Base-by-base conservation (phyloP, 2,797 vertebrate genomes). In the Ctenochaetus hawaiiensis region DNA sequence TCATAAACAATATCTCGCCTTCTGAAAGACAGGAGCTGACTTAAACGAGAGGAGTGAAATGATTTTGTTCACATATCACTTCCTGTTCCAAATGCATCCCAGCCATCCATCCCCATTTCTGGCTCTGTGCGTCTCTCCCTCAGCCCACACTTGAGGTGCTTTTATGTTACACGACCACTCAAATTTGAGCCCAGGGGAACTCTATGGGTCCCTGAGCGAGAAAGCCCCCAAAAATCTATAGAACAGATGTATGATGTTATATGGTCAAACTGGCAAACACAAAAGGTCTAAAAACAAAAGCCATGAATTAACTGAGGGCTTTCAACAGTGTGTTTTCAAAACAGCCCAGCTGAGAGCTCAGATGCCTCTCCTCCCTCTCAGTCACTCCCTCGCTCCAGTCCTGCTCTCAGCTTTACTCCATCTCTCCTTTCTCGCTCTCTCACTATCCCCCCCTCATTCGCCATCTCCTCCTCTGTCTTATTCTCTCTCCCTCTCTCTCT, bases 241-340 rank as follows among this genome's bases (percentile, higher is more conserved):
- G 96, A 98, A 93, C 97, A 99, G 98, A 99, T 99, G 98, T 97
- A 98, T 97, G 97, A 98, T 94, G 96, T 99, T 99, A 98, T 96
- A 98, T 98, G 98, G 97, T 99, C 96, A 99, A 97, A 97, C 96
- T 97, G 96, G 96, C 97, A 98, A 97, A 96, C 95, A 99, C 96
- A 99, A 98, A 95, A 97, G 94, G 87, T 41, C 83, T 92, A 97
- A 97, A 98, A 97, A 98, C 96, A 97, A 98, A 98, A 96, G 97
- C 93, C 87, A 84, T 96, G 97, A 98, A 98, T 98, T 98, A 98
- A 96, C 96, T 93, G 96, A 96, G 95, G 94, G 94, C 96, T 97
- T 97, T 99, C 96, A 98, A 96, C 96, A 94, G 96, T 95, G 90
- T 98, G 97, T 99, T 99, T 99, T 98, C 94, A 98, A 99, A 99